phyloP scores from a whole-genome alignment of 2,113 vertebrate genomes.

The Hippocampus mohnikei region DNA sequence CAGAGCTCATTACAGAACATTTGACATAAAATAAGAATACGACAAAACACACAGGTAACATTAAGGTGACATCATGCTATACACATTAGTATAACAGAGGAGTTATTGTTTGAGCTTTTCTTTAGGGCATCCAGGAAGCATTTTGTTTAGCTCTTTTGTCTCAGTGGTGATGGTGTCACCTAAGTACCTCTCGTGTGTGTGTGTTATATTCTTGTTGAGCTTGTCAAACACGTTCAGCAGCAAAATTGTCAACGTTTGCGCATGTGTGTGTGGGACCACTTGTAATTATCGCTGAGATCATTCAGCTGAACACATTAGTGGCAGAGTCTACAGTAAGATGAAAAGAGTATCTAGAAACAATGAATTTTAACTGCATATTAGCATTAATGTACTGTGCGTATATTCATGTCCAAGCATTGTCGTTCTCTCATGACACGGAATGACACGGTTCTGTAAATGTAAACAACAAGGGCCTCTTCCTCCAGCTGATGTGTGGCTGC shows the following conservation, averaged over 20 bases:
- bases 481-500: constrained; percentile 44
- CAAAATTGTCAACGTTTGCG: constrained; percentile 33
- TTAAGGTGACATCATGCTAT: constrained; percentile 35
- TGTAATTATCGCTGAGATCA: constrained; percentile 35
- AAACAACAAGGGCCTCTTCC: constrained; percentile 46
- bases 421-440: constrained; percentile 38
- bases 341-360: not conserved
- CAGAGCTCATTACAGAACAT: too few species aligned
- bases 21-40: too few species aligned
- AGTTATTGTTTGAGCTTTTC: not conserved
- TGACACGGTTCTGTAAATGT: constrained; percentile 56
- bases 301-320: constrained; percentile 10
- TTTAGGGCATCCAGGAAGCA: constrained; percentile 17
- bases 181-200: constrained; percentile 34
- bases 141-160: constrained; percentile 19
- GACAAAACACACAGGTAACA: not conserved
- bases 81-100: constrained; percentile 18
- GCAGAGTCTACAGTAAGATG: not conserved
- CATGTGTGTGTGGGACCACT: constrained; percentile 11
- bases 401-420: constrained; percentile 34
- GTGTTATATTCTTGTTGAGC: constrained; percentile 57
- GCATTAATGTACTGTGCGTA: constrained; percentile 3
- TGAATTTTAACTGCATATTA: not conserved
- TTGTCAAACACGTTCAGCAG: constrained; percentile 58
- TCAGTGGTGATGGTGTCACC: constrained; percentile 16